Conservation (phyloP, 2,797 vertebrate species). For the Sphenodon punctatus region DNA sequence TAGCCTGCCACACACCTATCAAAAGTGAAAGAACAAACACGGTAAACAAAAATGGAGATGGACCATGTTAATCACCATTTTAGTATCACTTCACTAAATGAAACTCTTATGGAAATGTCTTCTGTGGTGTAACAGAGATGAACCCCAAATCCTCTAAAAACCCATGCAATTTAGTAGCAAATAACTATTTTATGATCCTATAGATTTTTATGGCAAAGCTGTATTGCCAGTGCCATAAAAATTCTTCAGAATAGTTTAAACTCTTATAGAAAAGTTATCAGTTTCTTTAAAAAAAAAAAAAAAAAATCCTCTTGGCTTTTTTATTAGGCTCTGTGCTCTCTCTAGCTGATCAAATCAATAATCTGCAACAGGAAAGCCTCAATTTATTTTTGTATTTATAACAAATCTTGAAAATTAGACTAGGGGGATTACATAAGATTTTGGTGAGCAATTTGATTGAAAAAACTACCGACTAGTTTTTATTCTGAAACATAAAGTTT, state of each 20-base stretch:
- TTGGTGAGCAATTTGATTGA: rapidly evolving
- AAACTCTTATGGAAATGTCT: not conserved
- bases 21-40: not conserved
- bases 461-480: not conserved
- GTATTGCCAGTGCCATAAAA: too few species aligned
- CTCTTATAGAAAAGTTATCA: too few species aligned
- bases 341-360: not conserved
- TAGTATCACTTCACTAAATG: rapidly evolving
- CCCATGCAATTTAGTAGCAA: not conserved
- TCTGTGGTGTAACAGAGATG: not conserved
- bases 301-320: not conserved
- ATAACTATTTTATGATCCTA: not conserved
- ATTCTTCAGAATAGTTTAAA: too few species aligned
- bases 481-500: not conserved
- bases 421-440: not conserved
- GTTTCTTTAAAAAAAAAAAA: not conserved
- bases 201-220: not conserved
- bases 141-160: not conserved
- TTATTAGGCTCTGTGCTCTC: not conserved
- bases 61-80: not conserved
- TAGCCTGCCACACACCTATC: constrained; percentile 86
- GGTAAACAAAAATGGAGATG: not conserved
- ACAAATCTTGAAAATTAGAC: not conserved
- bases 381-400: not conserved
- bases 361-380: not conserved